Percentiles rank a stretch among this genome's conserved stretches.
These are phyloP conservation scores for Craterocephalus amniculus DNA, from an alignment of 2,797 vertebrate species.

Conservation along the genomic window DNA sequence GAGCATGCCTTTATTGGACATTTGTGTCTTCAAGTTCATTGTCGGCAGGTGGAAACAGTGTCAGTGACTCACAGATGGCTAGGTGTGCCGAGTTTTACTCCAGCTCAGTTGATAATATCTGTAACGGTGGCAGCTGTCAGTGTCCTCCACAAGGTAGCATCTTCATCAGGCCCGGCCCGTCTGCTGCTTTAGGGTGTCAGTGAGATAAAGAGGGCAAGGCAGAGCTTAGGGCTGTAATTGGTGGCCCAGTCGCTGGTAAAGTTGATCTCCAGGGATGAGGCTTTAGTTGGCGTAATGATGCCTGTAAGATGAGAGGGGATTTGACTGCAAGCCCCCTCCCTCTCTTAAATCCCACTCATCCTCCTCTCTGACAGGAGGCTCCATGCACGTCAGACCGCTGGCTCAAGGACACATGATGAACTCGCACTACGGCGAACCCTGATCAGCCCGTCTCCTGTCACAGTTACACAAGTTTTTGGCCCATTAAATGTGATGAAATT, in stretches of 20 bases:
- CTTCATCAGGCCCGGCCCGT: constrained; percentile 1
- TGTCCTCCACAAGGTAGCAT: constrained; percentile 35
- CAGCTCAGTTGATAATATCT: constrained; percentile 14
- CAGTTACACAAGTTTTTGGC: not conserved
- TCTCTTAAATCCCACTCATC: constrained; percentile 48
- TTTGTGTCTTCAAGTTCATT: not conserved
- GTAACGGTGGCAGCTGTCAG: constrained; percentile 21
- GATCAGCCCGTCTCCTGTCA: not conserved
- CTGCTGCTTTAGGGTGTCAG: constrained; percentile 43
- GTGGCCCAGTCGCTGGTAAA: constrained; percentile 74
- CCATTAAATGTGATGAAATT: not conserved
- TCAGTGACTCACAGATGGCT: constrained; percentile 6
- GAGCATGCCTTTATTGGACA: no score
- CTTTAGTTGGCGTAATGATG: constrained; percentile 81
- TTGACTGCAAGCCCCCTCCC: constrained; percentile 61
- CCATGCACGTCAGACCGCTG: constrained; percentile 21
- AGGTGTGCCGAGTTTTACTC: not conserved
- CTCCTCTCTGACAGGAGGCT: constrained; percentile 42
- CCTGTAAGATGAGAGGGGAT: constrained; percentile 81
- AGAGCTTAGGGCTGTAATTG: constrained; percentile 82
- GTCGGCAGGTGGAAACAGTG: constrained; percentile 4
- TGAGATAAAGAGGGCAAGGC: constrained; percentile 34
- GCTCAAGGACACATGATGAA: constrained; percentile 19
- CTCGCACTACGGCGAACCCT: constrained; percentile 8
- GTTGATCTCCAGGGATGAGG: constrained; percentile 66